Conservation (phyloP, 2,113 vertebrate genomes). For the Bostrychus sinensis region DNA sequence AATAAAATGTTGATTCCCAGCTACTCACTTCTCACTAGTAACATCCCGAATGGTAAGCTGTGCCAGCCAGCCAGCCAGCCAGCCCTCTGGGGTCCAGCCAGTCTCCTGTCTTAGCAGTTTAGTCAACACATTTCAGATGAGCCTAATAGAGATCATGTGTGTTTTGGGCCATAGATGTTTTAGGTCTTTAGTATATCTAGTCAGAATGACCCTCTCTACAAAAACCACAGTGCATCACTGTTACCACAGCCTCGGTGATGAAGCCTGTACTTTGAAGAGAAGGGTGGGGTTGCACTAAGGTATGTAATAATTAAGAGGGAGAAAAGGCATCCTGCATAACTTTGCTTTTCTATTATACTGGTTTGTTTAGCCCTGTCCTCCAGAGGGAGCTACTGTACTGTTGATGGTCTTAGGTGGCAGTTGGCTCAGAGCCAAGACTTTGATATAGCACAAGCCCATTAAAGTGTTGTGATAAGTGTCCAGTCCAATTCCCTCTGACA, state of each 20-base stretch:
- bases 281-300: slow-evolving; percentile 55
- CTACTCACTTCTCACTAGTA: slow-evolving; percentile 59
- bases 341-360: slow-evolving; percentile 37
- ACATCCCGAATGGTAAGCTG: slow-evolving; percentile 66
- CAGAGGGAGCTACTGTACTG: slow-evolving; percentile 71
- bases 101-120: slow-evolving; percentile 71
- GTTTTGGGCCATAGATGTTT: slow-evolving; percentile 65
- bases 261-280: slow-evolving; percentile 68
- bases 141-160: slow-evolving; percentile 79
- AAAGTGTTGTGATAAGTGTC: slow-evolving; percentile 79
- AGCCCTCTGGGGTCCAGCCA: slow-evolving; percentile 70
- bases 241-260: slow-evolving; percentile 67
- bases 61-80: slow-evolving; percentile 60
- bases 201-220: slow-evolving; percentile 64
- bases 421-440: slow-evolving; percentile 49
- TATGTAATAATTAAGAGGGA: slow-evolving; percentile 58
- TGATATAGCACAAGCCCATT: slow-evolving; percentile 72
- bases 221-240: slow-evolving; percentile 68
- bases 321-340: slow-evolving; percentile 53
- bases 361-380: slow-evolving; percentile 66
- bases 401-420: slow-evolving; percentile 33
- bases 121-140: slow-evolving; percentile 78
- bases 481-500: slow-evolving; percentile 72
- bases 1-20: slow-evolving; percentile 68
- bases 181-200: slow-evolving; percentile 59